Percentiles rank a stretch among this genome's conserved stretches.
These are phyloP conservation scores for Plectrocnemia conspersa DNA, from an alignment of 1,140 invertebrate species.

Conservation along the genomic window DNA sequence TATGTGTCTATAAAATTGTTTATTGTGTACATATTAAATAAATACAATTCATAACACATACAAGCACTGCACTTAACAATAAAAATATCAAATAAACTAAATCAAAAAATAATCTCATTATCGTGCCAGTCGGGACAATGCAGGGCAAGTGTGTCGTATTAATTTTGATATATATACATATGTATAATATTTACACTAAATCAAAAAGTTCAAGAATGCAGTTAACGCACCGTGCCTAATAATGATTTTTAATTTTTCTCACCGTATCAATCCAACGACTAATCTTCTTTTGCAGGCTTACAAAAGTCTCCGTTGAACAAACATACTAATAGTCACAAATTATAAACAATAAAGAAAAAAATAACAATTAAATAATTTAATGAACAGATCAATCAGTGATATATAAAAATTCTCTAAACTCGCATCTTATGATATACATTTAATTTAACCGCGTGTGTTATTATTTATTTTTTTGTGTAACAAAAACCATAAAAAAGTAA, in stretches of 20 bases:
- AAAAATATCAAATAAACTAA: constrained; percentile 18
- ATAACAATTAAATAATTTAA: too few relatives aligned
- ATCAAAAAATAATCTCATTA: constrained; percentile 34
- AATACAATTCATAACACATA: constrained; percentile 9
- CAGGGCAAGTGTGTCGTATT: constrained; percentile 33
- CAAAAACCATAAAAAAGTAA: too few relatives aligned
- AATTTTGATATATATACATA: constrained; percentile 26
- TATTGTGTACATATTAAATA: constrained; percentile 12
- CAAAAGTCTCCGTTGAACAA: background rate
- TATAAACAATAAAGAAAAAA: background rate
- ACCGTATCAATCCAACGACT: constrained; percentile 26
- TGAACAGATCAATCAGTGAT: too few relatives aligned
- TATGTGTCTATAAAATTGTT: constrained; percentile 1
- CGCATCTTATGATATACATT: too few relatives aligned
- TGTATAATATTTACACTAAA: constrained; percentile 34
- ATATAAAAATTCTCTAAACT: too few relatives aligned
- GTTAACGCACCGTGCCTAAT: constrained; percentile 34
- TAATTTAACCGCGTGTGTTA: too few relatives aligned
- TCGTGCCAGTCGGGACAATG: constrained; percentile 57
- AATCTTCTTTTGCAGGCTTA: constrained; percentile 5
- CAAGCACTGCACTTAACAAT: constrained; percentile 28
- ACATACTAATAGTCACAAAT: background rate
- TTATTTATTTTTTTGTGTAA: too few relatives aligned
- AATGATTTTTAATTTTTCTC: constrained; percentile 30
- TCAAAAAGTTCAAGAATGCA: constrained; percentile 32